These are phyloP conservation scores for Aricia agestis DNA, from an alignment of 1,140 invertebrate species.

Conservation along the genomic window DNA sequence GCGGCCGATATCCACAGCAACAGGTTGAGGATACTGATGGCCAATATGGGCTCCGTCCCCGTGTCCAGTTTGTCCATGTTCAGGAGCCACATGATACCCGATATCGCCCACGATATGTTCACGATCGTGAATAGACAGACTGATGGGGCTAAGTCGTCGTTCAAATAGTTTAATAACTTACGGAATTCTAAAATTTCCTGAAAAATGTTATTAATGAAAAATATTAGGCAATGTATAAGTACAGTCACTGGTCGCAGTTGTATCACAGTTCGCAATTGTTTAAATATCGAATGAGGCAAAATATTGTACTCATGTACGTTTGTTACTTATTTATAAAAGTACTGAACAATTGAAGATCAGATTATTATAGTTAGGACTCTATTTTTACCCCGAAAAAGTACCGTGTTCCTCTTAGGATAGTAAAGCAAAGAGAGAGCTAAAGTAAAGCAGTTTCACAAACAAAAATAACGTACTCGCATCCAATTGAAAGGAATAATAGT, in stretches of 20 bases:
- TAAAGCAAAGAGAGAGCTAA: no score
- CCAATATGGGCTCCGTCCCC: conserved; percentile 76
- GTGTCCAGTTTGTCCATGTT: conserved; percentile 77
- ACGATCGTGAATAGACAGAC: conserved; percentile 85
- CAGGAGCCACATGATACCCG: conserved; percentile 82
- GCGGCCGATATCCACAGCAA: conserved; percentile 83
- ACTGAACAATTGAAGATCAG: no score
- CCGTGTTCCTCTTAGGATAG: no score
- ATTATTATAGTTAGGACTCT: no score
- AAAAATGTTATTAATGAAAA: conserved; percentile 19
- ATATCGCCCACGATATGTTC: conserved; percentile 83
- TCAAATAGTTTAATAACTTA: conserved; percentile 84
- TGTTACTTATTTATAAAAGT: no score
- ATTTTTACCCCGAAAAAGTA: no score
- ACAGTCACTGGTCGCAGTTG: no score
- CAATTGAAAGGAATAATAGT: conserved; percentile 83
- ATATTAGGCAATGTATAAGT: no score
- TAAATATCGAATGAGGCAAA: no score
- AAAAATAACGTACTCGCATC: conserved; percentile 80
- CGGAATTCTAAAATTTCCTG: conserved; percentile 86
- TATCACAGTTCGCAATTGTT: no score
- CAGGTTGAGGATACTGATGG: conserved; percentile 80
- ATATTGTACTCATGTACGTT: no score
- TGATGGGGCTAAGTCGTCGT: conserved; percentile 83
- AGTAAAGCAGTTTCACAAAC: neutral